Percentiles rank a stretch among this genome's conserved stretches.
Conservation (phyloP, 2,888 invertebrate genomes). For the Drosophila parthenogenetica region DNA sequence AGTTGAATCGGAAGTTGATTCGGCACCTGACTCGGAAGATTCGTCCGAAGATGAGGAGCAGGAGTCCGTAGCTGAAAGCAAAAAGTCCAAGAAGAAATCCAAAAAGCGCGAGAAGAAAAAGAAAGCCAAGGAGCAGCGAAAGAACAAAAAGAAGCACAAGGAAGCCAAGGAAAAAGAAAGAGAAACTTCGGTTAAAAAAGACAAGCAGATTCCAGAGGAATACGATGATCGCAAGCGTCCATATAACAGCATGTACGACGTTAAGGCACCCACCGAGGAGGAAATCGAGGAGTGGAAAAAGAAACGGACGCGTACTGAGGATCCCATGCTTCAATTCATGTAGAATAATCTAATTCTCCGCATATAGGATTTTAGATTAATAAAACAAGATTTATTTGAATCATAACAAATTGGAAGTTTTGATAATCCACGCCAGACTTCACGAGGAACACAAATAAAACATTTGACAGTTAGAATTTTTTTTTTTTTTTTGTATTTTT, state of each 20-base stretch:
- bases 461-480: not conserved
- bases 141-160: conserved; percentile 73
- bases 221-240: conserved; percentile 96
- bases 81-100: conserved; percentile 76
- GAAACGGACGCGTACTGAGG: conserved; percentile 93
- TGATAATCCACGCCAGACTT: not conserved
- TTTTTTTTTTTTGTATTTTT: conserved; percentile 47
- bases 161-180: conserved; percentile 46
- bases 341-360: conserved; percentile 19
- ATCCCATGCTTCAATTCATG: conserved; percentile 95
- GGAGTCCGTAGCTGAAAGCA: conserved; percentile 43
- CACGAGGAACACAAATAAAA: not conserved
- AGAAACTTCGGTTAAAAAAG: conserved; percentile 52
- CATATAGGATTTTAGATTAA: not conserved
- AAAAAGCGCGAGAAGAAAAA: conserved; percentile 81
- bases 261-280: conserved; percentile 94
- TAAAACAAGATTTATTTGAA: not conserved
- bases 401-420: too few species aligned
- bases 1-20: conserved; percentile 40
- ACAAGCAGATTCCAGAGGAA: conserved; percentile 84
- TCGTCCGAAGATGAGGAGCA: conserved; percentile 57
- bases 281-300: conserved; percentile 97
- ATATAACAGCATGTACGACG: conserved; percentile 95
- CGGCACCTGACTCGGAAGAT: conserved; percentile 47
- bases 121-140: conserved; percentile 83